phyloP scores from a whole-genome alignment of 2,797 vertebrate species.

The Fringilla coelebs region DNA sequence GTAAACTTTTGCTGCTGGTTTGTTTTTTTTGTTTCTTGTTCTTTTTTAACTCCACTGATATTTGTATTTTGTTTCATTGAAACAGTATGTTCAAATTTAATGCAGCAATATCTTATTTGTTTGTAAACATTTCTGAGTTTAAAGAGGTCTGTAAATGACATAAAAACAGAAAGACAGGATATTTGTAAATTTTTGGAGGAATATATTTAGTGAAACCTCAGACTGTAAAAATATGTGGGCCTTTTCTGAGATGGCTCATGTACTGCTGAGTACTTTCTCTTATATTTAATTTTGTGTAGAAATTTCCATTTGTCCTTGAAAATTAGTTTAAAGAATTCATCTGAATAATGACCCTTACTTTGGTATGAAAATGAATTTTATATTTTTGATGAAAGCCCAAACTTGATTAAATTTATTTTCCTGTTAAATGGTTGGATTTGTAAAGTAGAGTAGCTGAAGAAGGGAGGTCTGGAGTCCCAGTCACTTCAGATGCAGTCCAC shows the following conservation, averaged over 20 bases:
- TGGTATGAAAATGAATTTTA: not conserved
- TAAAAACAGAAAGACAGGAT: not conserved
- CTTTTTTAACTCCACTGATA: not conserved
- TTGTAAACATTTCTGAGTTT: not conserved
- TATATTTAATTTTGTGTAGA: not conserved
- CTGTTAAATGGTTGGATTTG: not conserved
- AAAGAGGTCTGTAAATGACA: not conserved
- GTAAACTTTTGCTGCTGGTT: not conserved
- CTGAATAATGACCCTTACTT: not conserved
- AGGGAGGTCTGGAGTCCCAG: not conserved
- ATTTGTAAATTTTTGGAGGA: not conserved
- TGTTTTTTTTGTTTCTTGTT: not conserved
- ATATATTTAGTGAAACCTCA: not conserved
- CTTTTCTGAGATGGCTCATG: not conserved
- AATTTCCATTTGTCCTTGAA: not conserved
- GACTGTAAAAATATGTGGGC: not conserved
- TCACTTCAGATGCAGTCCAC: not conserved
- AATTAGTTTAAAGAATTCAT: not conserved
- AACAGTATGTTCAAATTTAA: not conserved
- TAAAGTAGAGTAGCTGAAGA: not conserved
- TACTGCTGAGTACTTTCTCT: not conserved
- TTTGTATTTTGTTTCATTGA: not conserved
- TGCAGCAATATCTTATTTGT: not conserved
- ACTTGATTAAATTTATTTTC: not conserved
- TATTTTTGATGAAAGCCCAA: not conserved